Evolutionary conservation across 2,888 invertebrate genomes (phyloP).

Genomic region (Sclerodermus sp.): DNA sequence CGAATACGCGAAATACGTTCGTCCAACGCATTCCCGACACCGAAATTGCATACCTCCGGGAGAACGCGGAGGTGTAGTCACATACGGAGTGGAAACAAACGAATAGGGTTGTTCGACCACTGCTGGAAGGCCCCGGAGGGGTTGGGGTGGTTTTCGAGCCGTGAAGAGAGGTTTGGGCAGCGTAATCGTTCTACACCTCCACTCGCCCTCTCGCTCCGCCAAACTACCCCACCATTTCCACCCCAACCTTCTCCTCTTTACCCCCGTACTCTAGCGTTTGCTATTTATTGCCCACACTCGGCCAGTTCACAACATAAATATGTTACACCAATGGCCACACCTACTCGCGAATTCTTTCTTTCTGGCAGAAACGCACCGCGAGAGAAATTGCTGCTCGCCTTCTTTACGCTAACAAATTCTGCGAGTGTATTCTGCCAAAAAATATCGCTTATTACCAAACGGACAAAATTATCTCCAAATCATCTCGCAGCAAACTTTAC

Average conservation of each 20-base stretch:
- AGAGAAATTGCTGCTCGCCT: too few relatives aligned
- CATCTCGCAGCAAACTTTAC: too few relatives aligned
- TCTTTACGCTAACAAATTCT: too few relatives aligned
- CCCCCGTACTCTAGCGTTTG: constrained; percentile 27
- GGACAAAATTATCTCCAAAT: too few relatives aligned
- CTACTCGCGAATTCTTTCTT: constrained; percentile 32
- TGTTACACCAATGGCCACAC: constrained; percentile 49
- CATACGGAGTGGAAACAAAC: constrained; percentile 37
- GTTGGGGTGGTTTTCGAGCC: too few relatives aligned
- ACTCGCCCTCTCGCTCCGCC: constrained; percentile 21
- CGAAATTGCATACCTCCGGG: constrained; percentile 38
- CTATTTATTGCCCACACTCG: constrained; percentile 55
- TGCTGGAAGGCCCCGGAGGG: constrained; percentile 19
- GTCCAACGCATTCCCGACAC: constrained; percentile 34
- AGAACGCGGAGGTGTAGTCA: constrained; percentile 6
- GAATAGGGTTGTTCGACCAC: constrained; percentile 37
- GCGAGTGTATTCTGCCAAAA: too few relatives aligned
- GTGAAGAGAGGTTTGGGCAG: constrained; percentile 32
- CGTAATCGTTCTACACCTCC: constrained; percentile 48
- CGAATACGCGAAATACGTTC: constrained; percentile 15
- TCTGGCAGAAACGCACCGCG: constrained; percentile 5
- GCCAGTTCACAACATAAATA: constrained; percentile 57
- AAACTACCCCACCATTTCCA: constrained; percentile 21
- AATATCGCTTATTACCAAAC: too few relatives aligned
- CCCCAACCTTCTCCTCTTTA: constrained; percentile 7